These are phyloP conservation scores for Elgonia sp. DNA, from an alignment of 2,888 invertebrate species.

Conservation along the genomic window DNA sequence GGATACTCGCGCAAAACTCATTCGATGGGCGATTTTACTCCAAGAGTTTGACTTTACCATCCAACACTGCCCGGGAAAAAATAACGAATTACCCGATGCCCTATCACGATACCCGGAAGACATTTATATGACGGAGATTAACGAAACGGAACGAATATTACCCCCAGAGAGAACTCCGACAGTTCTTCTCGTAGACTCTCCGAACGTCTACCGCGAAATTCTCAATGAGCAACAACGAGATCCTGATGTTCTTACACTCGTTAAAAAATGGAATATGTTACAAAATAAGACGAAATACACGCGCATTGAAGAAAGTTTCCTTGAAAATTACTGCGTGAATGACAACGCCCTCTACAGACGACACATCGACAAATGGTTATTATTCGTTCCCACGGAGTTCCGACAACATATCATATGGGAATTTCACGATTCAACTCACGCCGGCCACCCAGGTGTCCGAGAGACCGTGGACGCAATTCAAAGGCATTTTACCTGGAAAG, in stretches of 20 bases:
- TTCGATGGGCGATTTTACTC: too few relatives aligned
- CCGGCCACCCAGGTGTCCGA: constrained; percentile 25
- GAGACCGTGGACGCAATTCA: constrained; percentile 42
- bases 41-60: too few relatives aligned
- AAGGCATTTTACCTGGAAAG: constrained; percentile 33
- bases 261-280: neutral
- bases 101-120: too few relatives aligned
- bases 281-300: neutral
- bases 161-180: neutral
- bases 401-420: constrained; percentile 27
- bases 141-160: neutral
- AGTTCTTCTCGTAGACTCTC: neutral
- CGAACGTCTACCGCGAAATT: neutral
- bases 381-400: constrained; percentile 20
- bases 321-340: neutral
- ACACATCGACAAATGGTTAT: neutral
- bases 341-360: neutral
- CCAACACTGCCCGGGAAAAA: too few relatives aligned
- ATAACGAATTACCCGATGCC: too few relatives aligned
- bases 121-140: too few relatives aligned
- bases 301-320: neutral
- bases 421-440: constrained; percentile 41
- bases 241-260: neutral
- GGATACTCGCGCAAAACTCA: too few relatives aligned
- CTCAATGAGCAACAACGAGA: neutral